Conservation (phyloP, 2,888 invertebrate species). For the Gnatocerus cornutus region DNA sequence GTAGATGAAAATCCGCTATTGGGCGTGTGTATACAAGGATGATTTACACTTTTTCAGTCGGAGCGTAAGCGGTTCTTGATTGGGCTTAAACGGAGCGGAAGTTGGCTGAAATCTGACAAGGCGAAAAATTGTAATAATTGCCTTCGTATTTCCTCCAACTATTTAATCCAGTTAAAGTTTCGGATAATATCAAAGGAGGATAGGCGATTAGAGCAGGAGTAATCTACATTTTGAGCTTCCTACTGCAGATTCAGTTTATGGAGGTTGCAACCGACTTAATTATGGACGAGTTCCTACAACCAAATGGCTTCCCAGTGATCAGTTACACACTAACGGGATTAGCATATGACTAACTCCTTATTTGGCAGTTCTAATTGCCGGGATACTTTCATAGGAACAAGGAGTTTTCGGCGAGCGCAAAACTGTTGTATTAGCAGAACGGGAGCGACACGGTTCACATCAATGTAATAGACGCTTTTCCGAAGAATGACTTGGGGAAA, state of each 20-base stretch:
- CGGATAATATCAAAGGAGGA: slow-evolving; percentile 36
- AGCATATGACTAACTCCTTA: slow-evolving; percentile 37
- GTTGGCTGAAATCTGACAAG: slow-evolving; percentile 39
- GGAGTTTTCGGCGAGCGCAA: slow-evolving; percentile 26
- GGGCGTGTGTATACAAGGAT: slow-evolving; percentile 36
- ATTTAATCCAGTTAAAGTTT: slow-evolving; percentile 43
- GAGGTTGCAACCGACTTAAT: slow-evolving; percentile 45
- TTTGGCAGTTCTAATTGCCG: slow-evolving; percentile 11
- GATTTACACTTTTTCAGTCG: slow-evolving; percentile 43
- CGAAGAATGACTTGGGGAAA: slow-evolving; percentile 59
- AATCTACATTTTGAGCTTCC: slow-evolving; percentile 42
- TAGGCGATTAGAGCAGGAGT: slow-evolving; percentile 34
- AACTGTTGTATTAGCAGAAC: slow-evolving; percentile 48
- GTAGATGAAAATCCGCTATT: slow-evolving; percentile 42
- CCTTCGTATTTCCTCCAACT: slow-evolving; percentile 32
- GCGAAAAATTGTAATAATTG: slow-evolving; percentile 44
- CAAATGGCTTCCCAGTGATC: slow-evolving; percentile 30
- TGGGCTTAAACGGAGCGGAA: slow-evolving; percentile 44
- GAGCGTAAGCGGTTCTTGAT: slow-evolving; percentile 42
- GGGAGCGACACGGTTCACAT: slow-evolving; percentile 45
- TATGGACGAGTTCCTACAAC: slow-evolving; percentile 33
- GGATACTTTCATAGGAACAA: too few relatives aligned
- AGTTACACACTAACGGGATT: slow-evolving; percentile 36
- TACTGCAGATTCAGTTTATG: slow-evolving; percentile 39
- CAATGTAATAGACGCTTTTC: slow-evolving; percentile 46